These are phyloP conservation scores for Gymnocephalus cernua DNA, from an alignment of 2,113 vertebrate genomes.

Conservation along the genomic window DNA sequence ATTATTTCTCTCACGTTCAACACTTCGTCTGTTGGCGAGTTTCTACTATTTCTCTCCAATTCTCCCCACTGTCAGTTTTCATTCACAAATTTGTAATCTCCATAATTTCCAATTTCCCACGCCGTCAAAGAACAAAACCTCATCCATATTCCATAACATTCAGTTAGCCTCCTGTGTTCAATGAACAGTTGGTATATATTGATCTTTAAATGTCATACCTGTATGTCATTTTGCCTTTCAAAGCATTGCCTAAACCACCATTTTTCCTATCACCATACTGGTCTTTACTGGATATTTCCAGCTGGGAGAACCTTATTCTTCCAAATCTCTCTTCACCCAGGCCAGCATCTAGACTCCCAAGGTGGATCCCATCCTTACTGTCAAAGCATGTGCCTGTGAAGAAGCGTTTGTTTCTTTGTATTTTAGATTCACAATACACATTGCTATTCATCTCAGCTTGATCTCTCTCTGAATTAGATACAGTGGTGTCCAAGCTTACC, in stretches of 20 bases:
- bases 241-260: background rate
- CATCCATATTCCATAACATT: background rate
- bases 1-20: background rate
- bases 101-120: slow-evolving; percentile 13
- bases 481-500: background rate
- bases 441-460: slow-evolving; percentile 6
- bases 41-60: background rate
- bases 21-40: slow-evolving; percentile 2
- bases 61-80: background rate
- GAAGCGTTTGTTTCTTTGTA: background rate
- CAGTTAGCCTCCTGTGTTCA: slow-evolving; percentile 11
- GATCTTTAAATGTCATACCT: slow-evolving; percentile 46
- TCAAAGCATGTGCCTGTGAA: background rate
- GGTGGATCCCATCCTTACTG: background rate
- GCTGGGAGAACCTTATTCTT: background rate
- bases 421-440: background rate
- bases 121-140: slow-evolving; percentile 7
- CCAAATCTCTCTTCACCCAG: background rate
- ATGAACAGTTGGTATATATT: slow-evolving; percentile 21
- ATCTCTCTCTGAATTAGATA: slow-evolving; percentile 2
- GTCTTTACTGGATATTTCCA: slow-evolving; percentile 28
- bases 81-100: slow-evolving; percentile 19
- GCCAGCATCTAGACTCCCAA: slow-evolving; percentile 6
- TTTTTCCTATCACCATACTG: background rate
- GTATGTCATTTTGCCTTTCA: slow-evolving; percentile 21